Percentiles rank a stretch among this genome's conserved stretches.
phyloP scores from a whole-genome alignment of 2,888 invertebrate species.

The Rhingia campestris region DNA sequence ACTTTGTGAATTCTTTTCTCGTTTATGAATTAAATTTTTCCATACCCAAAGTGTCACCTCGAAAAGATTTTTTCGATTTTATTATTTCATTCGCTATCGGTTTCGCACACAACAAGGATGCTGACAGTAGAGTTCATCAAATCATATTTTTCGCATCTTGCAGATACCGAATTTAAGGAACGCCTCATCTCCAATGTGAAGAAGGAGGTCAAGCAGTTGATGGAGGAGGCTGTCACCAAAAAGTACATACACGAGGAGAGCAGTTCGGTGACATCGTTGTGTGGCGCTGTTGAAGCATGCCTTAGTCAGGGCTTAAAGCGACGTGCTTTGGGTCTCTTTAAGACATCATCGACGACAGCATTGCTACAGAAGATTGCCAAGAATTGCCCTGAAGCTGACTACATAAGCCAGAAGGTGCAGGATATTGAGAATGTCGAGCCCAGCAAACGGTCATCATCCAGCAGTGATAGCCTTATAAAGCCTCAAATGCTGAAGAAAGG shows the following conservation, averaged over 20 bases:
- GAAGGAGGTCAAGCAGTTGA: conserved; percentile 97
- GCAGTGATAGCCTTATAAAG: conserved; percentile 86
- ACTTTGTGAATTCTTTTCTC: conserved; percentile 40
- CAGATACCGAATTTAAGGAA: conserved; percentile 87
- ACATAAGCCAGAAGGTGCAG: conserved; percentile 90
- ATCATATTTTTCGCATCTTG: conserved; percentile 65
- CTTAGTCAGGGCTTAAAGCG: conserved; percentile 89
- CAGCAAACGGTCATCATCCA: conserved; percentile 86
- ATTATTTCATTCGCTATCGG: conserved; percentile 34
- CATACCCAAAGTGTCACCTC: conserved; percentile 6
- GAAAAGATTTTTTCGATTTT: conserved; percentile 29
- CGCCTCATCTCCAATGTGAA: conserved; percentile 91
- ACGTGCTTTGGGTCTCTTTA: conserved; percentile 92
- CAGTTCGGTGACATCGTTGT: conserved; percentile 93
- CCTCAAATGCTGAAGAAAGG: conserved; percentile 87
- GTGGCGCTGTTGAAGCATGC: conserved; percentile 95
- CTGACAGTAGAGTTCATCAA: conserved; percentile 59
- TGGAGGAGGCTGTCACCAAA: conserved; percentile 98
- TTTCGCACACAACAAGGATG: conserved; percentile 34
- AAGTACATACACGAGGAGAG: conserved; percentile 97
- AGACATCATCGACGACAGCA: conserved; percentile 96
- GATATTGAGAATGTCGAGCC: conserved; percentile 89
- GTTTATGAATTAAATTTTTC: conserved; percentile 61
- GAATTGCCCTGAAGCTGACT: conserved; percentile 88
- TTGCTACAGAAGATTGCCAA: conserved; percentile 96